A percentile compares a stretch with the other conserved stretches of the same genome.
Evolutionary conservation across 1,140 invertebrate species (phyloP).

Genomic region (Leptopilina boulardi): DNA sequence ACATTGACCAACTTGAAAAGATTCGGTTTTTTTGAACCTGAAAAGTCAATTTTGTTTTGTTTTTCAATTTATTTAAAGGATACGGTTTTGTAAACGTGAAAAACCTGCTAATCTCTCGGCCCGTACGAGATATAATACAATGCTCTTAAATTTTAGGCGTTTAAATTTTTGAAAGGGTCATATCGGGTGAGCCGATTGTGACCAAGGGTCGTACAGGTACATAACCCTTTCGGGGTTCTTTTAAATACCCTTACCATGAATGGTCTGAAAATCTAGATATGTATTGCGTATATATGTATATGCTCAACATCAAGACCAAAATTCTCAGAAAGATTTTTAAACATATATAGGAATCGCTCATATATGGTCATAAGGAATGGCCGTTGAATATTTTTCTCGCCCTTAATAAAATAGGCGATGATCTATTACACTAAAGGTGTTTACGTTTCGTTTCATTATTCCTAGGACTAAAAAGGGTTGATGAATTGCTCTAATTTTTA

Average conservation of each 20-base stretch:
- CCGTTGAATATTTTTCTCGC: slow-evolving; percentile 41
- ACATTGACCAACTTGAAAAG: too few relatives aligned
- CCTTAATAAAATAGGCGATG: slow-evolving; percentile 41
- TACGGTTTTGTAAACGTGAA: slow-evolving; percentile 42
- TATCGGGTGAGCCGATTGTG: slow-evolving; percentile 57
- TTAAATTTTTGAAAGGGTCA: slow-evolving; percentile 56
- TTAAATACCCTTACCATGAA: slow-evolving; percentile 67
- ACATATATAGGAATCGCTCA: too few relatives aligned
- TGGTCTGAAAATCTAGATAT: slow-evolving; percentile 12
- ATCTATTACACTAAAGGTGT: slow-evolving; percentile 47
- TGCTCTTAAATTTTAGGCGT: slow-evolving; percentile 44
- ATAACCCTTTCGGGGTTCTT: slow-evolving; percentile 67
- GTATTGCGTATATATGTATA: not conserved
- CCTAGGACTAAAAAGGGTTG: slow-evolving; percentile 24
- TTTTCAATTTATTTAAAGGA: not conserved
- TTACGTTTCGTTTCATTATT: slow-evolving; percentile 34
- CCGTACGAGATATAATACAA: slow-evolving; percentile 37
- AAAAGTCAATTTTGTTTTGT: too few relatives aligned
- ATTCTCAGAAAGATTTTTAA: slow-evolving; percentile 2
- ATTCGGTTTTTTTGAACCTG: not conserved
- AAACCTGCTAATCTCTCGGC: slow-evolving; percentile 55
- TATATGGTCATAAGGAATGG: slow-evolving; percentile 29
- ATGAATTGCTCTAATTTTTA: slow-evolving; percentile 50
- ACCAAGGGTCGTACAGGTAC: slow-evolving; percentile 70
- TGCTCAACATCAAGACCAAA: not conserved